These are phyloP conservation scores for Dicranocentrus wangi DNA, from an alignment of 2,888 invertebrate genomes.

Conservation along the genomic window DNA sequence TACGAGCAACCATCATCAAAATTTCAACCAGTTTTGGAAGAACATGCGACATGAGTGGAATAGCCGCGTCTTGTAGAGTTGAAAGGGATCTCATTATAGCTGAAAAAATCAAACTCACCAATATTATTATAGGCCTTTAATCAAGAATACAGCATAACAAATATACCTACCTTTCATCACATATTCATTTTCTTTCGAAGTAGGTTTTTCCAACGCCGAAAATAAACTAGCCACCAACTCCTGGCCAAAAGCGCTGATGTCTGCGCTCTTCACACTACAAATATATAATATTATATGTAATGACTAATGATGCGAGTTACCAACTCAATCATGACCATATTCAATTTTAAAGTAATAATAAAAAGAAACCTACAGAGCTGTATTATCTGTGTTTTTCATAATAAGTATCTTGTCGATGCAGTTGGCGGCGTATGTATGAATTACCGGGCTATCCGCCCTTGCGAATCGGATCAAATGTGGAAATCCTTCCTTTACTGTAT, in stretches of 20 bases:
- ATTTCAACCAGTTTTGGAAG: constrained; percentile 90
- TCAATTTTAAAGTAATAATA: constrained; percentile 73
- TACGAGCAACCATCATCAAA: constrained; percentile 88
- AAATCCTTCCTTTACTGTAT: constrained; percentile 83
- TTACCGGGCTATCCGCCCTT: constrained; percentile 85
- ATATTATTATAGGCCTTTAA: background rate
- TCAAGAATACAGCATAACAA: background rate
- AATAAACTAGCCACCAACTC: constrained; percentile 86
- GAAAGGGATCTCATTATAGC: constrained; percentile 93
- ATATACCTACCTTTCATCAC: constrained; percentile 93
- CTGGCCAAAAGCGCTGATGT: constrained; percentile 81
- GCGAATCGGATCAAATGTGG: constrained; percentile 88
- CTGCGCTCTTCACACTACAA: constrained; percentile 78
- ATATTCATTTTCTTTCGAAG: constrained; percentile 95
- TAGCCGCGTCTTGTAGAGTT: constrained; percentile 85
- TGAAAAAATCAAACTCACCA: constrained; percentile 73
- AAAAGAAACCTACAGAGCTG: too few relatives aligned
- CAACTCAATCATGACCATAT: background rate
- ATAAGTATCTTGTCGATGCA: constrained; percentile 90
- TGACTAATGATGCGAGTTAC: background rate
- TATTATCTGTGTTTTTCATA: constrained; percentile 80
- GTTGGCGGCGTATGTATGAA: constrained; percentile 96
- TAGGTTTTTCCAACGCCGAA: constrained; percentile 81
- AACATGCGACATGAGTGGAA: constrained; percentile 86
- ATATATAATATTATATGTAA: constrained; percentile 17